phyloP scores from a whole-genome alignment of 2,888 invertebrate genomes.

The Coremacera marginata region DNA sequence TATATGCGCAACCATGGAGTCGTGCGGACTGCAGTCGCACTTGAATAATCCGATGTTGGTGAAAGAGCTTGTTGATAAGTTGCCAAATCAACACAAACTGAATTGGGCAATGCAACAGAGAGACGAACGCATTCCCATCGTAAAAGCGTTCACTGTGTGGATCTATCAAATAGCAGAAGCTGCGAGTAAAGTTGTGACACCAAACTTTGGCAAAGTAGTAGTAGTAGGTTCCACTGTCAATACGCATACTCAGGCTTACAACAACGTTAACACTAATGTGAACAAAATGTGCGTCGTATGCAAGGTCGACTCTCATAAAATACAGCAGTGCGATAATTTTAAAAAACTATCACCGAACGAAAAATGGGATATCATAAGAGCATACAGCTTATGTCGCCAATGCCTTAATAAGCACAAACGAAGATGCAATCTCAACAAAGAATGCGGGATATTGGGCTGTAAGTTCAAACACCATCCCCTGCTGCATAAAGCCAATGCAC shows the following conservation, averaged over 20 bases:
- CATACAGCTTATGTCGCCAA: too few species aligned
- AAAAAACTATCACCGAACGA: not conserved
- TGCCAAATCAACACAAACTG: too few species aligned
- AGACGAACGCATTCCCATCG: not conserved
- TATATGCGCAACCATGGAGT: too few species aligned
- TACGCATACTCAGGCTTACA: too few species aligned
- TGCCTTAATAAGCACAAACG: too few species aligned
- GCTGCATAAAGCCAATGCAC: not conserved
- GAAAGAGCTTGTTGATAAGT: not conserved
- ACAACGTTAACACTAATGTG: not conserved
- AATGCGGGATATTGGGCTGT: too few species aligned
- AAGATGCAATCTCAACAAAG: too few species aligned
- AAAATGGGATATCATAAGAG: too few species aligned
- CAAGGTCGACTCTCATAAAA: too few species aligned
- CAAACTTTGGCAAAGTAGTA: not conserved
- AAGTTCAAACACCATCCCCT: too few species aligned
- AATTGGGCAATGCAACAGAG: not conserved
- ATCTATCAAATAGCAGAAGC: not conserved
- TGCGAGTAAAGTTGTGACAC: not conserved
- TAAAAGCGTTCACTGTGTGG: not conserved
- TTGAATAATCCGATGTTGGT: not conserved
- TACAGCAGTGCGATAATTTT: not conserved
- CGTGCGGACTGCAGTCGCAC: not conserved
- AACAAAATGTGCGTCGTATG: not conserved
- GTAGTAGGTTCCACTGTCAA: not conserved